Percentiles rank a stretch among this genome's conserved stretches.
Conservation (phyloP, 2,888 invertebrate species). For the Sinelater perroti region DNA sequence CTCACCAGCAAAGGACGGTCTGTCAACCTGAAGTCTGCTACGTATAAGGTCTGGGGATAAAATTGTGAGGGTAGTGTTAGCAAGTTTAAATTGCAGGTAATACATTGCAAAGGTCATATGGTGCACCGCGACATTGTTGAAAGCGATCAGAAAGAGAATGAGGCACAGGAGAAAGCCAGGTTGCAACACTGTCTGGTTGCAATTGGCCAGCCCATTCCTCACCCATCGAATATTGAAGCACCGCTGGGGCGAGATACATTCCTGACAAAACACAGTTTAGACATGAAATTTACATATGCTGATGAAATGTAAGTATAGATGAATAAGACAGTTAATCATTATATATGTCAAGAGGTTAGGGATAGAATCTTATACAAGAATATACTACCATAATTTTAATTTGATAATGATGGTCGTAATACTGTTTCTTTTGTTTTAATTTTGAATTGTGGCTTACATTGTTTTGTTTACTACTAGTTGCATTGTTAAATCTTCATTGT, state of each 20-base stretch:
- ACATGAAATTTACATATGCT: slow-evolving; percentile 94
- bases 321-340: no score
- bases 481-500: no score
- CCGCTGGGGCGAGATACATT: slow-evolving; percentile 90
- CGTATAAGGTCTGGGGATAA: slow-evolving; percentile 80
- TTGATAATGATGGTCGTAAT: no score
- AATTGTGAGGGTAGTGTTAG: background rate
- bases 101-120: slow-evolving; percentile 87
- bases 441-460: no score
- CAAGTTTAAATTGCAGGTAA: slow-evolving; percentile 67
- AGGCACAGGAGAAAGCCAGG: slow-evolving; percentile 40
- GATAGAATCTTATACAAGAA: no score
- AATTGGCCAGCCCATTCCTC: slow-evolving; percentile 83
- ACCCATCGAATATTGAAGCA: slow-evolving; percentile 91
- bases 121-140: slow-evolving; percentile 54
- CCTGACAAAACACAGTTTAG: slow-evolving; percentile 88
- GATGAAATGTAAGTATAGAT: slow-evolving; percentile 94
- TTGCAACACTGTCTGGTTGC: slow-evolving; percentile 70
- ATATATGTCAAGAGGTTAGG: no score
- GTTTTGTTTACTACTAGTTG: no score
- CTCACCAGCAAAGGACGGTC: slow-evolving; percentile 94
- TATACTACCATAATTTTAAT: no score
- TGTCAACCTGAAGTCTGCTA: slow-evolving; percentile 94
- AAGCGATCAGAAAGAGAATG: slow-evolving; percentile 47
- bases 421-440: no score